Percentiles rank a stretch among this genome's conserved stretches.
phyloP scores from a whole-genome alignment of 2,113 vertebrate species.

The Chloebia gouldiae region DNA sequence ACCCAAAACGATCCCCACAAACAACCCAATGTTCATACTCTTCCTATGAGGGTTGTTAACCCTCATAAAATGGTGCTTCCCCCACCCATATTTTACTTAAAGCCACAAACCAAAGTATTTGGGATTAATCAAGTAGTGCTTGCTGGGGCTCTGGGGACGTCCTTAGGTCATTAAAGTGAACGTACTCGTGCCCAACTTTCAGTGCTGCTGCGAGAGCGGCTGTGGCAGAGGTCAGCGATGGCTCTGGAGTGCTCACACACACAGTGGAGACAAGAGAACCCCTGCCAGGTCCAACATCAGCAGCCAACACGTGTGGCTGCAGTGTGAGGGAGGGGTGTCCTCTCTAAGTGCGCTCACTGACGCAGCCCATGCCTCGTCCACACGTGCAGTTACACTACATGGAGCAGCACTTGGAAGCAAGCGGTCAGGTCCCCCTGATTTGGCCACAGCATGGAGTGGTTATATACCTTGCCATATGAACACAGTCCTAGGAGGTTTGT shows the following conservation, averaged over 20 bases:
- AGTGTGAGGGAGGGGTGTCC: not conserved
- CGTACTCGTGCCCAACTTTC: not conserved
- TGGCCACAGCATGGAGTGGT: conserved; percentile 71
- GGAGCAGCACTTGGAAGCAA: conserved; percentile 68
- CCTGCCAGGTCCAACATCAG: not conserved
- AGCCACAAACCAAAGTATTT: conserved; percentile 55
- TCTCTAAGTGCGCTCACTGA: not conserved
- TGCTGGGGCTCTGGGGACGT: conserved; percentile 42
- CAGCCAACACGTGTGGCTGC: conserved; percentile 40
- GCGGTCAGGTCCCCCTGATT: conserved; percentile 73
- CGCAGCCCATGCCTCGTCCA: conserved; percentile 47
- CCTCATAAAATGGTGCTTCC: not conserved
- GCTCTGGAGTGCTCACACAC: not conserved
- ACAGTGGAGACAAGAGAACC: not conserved
- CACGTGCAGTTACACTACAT: not conserved
- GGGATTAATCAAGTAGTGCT: conserved; percentile 66
- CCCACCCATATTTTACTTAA: not conserved
- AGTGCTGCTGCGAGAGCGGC: not conserved
- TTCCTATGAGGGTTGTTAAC: not conserved
- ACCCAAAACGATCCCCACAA: not conserved
- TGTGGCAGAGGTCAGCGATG: not conserved
- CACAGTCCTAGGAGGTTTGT: not conserved
- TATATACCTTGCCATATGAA: conserved; percentile 53
- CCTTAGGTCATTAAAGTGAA: not conserved
- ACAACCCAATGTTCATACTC: not conserved